A percentile compares a stretch with the other conserved stretches of the same genome.
Conservation (phyloP, 2,113 vertebrate species). For the Cyprinodon tularosa region DNA sequence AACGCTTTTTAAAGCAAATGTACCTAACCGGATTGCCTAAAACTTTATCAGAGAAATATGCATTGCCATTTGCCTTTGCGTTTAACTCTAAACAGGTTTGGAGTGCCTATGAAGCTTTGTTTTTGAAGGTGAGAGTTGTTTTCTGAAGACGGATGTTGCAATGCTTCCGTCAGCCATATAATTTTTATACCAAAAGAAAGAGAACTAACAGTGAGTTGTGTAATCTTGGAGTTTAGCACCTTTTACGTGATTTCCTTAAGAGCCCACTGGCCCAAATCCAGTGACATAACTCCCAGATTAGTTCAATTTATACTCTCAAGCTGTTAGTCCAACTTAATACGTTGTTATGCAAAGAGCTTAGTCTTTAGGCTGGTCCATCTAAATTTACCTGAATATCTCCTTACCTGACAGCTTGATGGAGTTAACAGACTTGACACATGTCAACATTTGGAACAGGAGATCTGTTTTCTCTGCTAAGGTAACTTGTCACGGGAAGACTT, state of each 20-base stretch:
- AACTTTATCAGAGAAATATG: neutral
- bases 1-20: neutral
- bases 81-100: neutral
- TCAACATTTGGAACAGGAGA: neutral
- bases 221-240: conserved; percentile 9
- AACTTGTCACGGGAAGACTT: neutral
- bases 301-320: conserved; percentile 32
- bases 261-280: neutral
- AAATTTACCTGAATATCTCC: conserved; percentile 1
- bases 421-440: neutral
- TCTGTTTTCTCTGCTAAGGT: neutral
- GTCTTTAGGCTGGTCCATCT: conserved; percentile 56
- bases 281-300: conserved; percentile 45
- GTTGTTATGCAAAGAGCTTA: conserved; percentile 57
- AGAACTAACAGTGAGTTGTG: neutral
- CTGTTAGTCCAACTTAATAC: conserved; percentile 19
- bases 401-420: conserved; percentile 15
- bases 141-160: conserved; percentile 66
- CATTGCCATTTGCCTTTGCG: neutral
- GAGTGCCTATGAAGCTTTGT: conserved; percentile 81
- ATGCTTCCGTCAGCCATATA: conserved; percentile 47
- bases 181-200: conserved; percentile 21
- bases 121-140: conserved; percentile 80
- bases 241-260: neutral
- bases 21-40: neutral